Evolutionary conservation across 2,888 invertebrate genomes (phyloP), one percentile per base, ranked within the genome.

Genomic region (Nemotelus pantherinus): DNA sequence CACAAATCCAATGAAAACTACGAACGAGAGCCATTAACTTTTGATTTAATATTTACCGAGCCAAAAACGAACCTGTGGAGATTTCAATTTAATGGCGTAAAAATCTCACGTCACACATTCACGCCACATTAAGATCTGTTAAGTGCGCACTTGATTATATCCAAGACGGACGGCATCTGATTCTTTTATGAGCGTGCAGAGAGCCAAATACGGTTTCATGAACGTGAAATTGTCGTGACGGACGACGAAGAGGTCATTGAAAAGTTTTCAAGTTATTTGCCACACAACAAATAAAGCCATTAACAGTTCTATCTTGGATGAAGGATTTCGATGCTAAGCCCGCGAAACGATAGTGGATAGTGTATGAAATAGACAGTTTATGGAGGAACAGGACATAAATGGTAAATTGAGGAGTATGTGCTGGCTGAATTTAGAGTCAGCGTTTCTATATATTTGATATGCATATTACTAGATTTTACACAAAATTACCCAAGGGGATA

Each of bases 231-330:
- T 68, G 6, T 3, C 4, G 9, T 25, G 3, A 57, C 10, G 5
- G 10, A 41, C 41, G 44, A 10, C 67, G 67, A 5, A 47, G 74
- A 58, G 74, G 63, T 63, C 63, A 76, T 75, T 77, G 76, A 60
- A 77, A 77, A 77, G 39, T 77, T 77, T 77, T 77, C 58, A 68
- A 77, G 76, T 68, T 77, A 77, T 77, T 68, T 68, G 68, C 76
- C 76, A 58, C 76, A 72, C 45, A 77, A 77, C 76, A 68, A 68
- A 77, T 77, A 67, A 77, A 68, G 76, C 76, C 76, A 68, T 77
- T 77, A 77, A 68, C 48, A 67, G 25, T n/a, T 41, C 60, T 75
- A 63, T 75, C 75, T 64, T 63, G 41, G 64, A 75, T 64, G 64
- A 64, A 63, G 57, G 55, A 44, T 57, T 47, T 39, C n/a, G 43